phyloP scores from a whole-genome alignment of 2,113 vertebrate species.

The Entelurus aequoreus region DNA sequence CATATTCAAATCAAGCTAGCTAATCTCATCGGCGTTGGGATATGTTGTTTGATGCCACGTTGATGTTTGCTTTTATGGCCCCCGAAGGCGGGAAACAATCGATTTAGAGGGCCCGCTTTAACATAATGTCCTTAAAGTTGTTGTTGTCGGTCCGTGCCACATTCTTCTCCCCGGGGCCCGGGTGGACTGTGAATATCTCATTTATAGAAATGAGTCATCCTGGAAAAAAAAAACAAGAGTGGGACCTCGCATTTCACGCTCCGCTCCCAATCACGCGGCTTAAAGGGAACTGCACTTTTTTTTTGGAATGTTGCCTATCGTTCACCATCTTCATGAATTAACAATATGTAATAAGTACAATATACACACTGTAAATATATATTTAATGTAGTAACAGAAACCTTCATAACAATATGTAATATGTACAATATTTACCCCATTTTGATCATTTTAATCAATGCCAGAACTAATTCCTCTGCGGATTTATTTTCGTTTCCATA shows the following conservation, averaged over 20 bases:
- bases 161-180: not conserved
- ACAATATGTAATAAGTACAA: no score
- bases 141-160: not conserved
- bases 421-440: no score
- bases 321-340: no score
- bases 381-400: no score
- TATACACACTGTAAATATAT: no score
- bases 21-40: conserved; percentile 4
- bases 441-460: no score
- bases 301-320: no score
- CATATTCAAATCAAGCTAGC: conserved; percentile 21
- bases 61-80: conserved; percentile 5
- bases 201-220: conserved; percentile 3
- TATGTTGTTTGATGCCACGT: conserved; percentile 11
- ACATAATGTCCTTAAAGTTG: conserved; percentile 5
- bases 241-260: not conserved
- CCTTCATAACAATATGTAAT: no score
- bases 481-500: no score
- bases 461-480: no score
- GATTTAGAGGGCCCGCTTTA: not conserved
- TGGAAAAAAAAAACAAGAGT: not conserved
- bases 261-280: not conserved
- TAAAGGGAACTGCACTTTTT: not conserved
- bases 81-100: not conserved
- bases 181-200: not conserved